Percentiles rank a stretch among this genome's conserved stretches.
Conservation (phyloP, 2,888 invertebrate genomes). For the Gastracanthus pulcherrimus region DNA sequence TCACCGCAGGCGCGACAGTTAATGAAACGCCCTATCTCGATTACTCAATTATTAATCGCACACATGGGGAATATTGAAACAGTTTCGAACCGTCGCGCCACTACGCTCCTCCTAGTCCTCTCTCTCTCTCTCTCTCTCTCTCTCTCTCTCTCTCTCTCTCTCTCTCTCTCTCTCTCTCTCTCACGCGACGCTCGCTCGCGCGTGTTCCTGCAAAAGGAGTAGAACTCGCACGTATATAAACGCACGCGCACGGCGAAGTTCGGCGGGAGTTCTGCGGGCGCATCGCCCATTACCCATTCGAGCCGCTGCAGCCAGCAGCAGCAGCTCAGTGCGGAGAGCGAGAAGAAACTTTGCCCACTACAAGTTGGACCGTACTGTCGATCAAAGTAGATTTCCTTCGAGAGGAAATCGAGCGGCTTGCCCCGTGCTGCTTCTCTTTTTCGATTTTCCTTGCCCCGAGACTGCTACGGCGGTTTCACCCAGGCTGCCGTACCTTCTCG, state of each 20-base stretch:
- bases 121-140: too few species aligned
- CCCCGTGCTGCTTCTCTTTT: not conserved
- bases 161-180: not conserved
- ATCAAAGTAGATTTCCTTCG: constrained; percentile 25
- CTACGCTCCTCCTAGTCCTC: too few species aligned
- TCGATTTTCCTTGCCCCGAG: not conserved
- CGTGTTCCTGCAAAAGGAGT: too few species aligned
- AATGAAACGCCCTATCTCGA: constrained; percentile 33
- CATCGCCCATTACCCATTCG: constrained; percentile 2
- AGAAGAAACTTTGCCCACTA: constrained; percentile 20
- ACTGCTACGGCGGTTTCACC: too few species aligned
- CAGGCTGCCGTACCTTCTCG: too few species aligned
- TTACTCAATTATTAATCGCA: constrained; percentile 39
- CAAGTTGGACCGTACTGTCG: constrained; percentile 26
- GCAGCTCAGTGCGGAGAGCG: not conserved
- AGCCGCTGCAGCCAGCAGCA: too few species aligned
- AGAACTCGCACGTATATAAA: not conserved
- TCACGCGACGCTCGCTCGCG: not conserved
- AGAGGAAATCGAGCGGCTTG: constrained; percentile 7
- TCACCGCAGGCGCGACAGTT: constrained; percentile 14
- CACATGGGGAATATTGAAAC: constrained; percentile 31
- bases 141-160: not conserved
- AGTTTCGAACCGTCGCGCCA: constrained; percentile 8
- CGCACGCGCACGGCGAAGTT: not conserved
- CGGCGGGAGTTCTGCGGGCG: not conserved